Evolutionary conservation across 1,140 invertebrate species (phyloP).

Genomic region (Pollicipes pollicipes): DNA sequence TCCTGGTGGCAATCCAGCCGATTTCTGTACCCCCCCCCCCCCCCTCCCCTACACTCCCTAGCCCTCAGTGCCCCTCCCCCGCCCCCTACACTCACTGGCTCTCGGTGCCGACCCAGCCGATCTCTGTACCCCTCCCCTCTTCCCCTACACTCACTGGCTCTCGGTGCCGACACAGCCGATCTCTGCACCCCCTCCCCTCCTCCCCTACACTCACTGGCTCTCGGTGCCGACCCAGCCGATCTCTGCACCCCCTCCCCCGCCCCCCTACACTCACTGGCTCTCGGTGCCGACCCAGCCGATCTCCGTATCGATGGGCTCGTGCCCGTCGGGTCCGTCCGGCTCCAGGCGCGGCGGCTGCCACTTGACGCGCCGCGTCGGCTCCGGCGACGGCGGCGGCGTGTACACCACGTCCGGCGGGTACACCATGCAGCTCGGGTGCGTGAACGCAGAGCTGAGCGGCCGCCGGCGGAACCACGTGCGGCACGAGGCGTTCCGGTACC

Average conservation of each 20-base stretch:
- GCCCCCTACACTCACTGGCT: too few relatives aligned
- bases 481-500: constrained; percentile 74
- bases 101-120: too few relatives aligned
- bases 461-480: constrained; percentile 63
- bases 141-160: too few relatives aligned
- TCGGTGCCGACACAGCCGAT: too few relatives aligned
- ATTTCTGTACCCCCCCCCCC: too few relatives aligned
- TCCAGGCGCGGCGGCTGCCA: background rate
- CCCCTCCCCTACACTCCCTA: too few relatives aligned
- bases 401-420: constrained; percentile 60
- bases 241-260: constrained; percentile 42
- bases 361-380: constrained; percentile 3
- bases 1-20: too few relatives aligned
- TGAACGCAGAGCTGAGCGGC: constrained; percentile 56
- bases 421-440: constrained; percentile 81
- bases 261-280: constrained; percentile 51
- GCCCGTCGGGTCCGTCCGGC: constrained; percentile 19
- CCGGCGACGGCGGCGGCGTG: constrained; percentile 42
- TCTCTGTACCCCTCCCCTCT: too few relatives aligned
- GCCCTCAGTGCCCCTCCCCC: background rate
- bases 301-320: constrained; percentile 55
- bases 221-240: constrained; percentile 59
- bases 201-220: constrained; percentile 33
- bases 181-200: too few relatives aligned
- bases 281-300: constrained; percentile 59